These are phyloP conservation scores for Eilema griseolum DNA, from an alignment of 2,888 invertebrate genomes.

Conservation along the genomic window DNA sequence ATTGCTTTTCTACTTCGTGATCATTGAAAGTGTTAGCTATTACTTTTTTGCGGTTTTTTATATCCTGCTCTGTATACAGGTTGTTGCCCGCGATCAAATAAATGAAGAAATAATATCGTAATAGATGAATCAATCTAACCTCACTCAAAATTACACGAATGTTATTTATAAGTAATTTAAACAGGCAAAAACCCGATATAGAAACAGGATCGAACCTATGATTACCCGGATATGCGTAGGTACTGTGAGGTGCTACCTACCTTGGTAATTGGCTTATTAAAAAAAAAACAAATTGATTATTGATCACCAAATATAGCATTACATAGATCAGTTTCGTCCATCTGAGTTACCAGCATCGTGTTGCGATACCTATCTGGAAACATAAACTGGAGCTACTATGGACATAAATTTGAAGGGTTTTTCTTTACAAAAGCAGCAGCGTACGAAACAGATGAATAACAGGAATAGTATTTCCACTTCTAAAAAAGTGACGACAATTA, in stretches of 20 bases:
- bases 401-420: no score
- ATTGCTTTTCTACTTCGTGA: conserved; percentile 8
- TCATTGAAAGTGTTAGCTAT: conserved; percentile 13
- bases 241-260: conserved; percentile 33
- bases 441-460: no score
- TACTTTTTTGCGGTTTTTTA: conserved; percentile 16
- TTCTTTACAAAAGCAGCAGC: no score
- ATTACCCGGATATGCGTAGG: conserved; percentile 5
- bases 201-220: background rate
- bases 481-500: no score
- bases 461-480: no score
- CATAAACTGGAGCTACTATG: no score
- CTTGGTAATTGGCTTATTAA: background rate
- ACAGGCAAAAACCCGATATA: background rate
- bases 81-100: conserved; percentile 8
- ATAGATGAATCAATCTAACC: conserved; percentile 17
- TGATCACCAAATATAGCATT: background rate
- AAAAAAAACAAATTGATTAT: background rate
- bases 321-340: background rate
- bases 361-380: no score
- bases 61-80: conserved; percentile 5
- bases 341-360: background rate
- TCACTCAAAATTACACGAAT: conserved; percentile 8
- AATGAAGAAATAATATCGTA: conserved; percentile 16
- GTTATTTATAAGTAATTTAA: conserved; percentile 20